Base-by-base conservation (phyloP, 2,888 invertebrate species). In the Meloe dianella region DNA sequence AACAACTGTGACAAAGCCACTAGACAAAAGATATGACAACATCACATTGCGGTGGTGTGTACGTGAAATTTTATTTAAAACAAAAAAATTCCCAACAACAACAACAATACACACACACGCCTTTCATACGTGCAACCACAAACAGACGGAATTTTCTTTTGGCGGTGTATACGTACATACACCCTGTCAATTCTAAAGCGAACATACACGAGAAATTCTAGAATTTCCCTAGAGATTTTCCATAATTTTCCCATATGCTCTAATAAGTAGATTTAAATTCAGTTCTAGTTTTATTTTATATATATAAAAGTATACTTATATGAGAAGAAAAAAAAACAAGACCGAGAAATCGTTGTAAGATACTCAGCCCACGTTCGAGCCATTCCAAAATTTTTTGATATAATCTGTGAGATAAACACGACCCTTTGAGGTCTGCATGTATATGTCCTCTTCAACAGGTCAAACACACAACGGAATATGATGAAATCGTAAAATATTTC, bases 341-440 rank as follows among this genome's bases (percentile, higher is more conserved):
- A 20, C 20, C 20, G 9, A 47, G 47, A 47, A 47, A 47, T 20
- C 2, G 47, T 47, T 20, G 17, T 47, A 47, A 80, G 80, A 81
- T 80, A 81, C 80, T 74, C 80, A 76, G 77, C 82, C 82, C 82
- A 82, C 82, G 82, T 81, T 75, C 75, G 67, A 62, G 71, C 75
- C 74, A 76, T 77, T 75, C 75, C 79, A 77, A 75, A 81, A 81
- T 41, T 81, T 79, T 80, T 81, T 80, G 81, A 81, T 82, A 78
- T 81, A 80, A 82, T 81, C 80, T 79, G 74, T 72, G 74, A 81
- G 81, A 82, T 82, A 82, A 81, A 79, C 47, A 10, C 74, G 71
- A 74, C 74, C 74, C 75, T 73, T 73, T 63, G 57, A 63, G 63
- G 66, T 63, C 58, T 62, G 51, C 62, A 58, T 62, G 61, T 58